Percentiles rank a stretch among this genome's conserved stretches.
Conservation (phyloP, 2,888 invertebrate genomes). For the Ceramica pisi region DNA sequence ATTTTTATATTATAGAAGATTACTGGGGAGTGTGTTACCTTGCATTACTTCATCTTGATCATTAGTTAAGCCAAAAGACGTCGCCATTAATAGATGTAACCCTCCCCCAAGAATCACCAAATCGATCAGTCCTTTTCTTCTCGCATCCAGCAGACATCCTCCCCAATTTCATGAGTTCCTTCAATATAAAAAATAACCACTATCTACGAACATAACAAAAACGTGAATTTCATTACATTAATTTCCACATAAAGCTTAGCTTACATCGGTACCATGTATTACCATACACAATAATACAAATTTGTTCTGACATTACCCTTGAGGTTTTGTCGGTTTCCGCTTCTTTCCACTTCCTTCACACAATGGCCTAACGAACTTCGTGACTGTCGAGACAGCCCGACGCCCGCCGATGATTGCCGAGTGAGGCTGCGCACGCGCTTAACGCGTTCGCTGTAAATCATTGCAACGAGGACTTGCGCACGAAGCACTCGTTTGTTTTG, state of each 20-base stretch:
- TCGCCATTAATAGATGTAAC: no score
- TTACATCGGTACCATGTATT: constrained; percentile 21
- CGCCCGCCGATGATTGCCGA: constrained; percentile 70
- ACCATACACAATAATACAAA: constrained; percentile 21
- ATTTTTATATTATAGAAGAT: no score
- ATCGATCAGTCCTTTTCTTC: background rate
- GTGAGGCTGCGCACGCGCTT: constrained; percentile 69
- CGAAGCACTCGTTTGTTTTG: constrained; percentile 57
- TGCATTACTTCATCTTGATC: background rate
- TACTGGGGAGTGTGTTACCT: no score
- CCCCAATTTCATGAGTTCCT: background rate
- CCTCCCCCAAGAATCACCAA: background rate
- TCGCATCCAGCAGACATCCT: background rate
- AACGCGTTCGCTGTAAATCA: constrained; percentile 64
- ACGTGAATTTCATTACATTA: background rate
- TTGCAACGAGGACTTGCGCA: constrained; percentile 60
- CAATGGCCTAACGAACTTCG: constrained; percentile 63
- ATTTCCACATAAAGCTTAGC: constrained; percentile 8
- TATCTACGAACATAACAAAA: no score
- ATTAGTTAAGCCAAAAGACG: background rate
- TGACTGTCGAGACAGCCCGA: constrained; percentile 70
- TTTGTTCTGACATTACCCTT: constrained; percentile 28
- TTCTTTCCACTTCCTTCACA: constrained; percentile 62
- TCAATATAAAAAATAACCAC: background rate
- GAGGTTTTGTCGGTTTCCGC: constrained; percentile 63